Base-by-base conservation (phyloP, 2,113 vertebrate genomes). In the Lampris incognitus region DNA sequence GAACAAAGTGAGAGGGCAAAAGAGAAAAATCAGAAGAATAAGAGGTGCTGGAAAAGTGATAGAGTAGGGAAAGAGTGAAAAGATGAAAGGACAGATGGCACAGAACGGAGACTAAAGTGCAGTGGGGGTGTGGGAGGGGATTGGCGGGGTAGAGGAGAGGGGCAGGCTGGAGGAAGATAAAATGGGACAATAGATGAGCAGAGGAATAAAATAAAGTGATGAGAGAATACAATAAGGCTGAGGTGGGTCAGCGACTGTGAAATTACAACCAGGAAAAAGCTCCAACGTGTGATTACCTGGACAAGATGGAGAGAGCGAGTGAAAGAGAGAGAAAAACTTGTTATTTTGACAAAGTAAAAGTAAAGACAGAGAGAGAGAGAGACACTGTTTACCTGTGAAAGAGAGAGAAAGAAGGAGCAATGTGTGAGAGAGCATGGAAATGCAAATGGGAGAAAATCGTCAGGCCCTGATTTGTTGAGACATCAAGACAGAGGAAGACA, bases 231-330 rank as follows among this genome's bases (percentile, higher is more conserved):
- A 2, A 46, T 4, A 37, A 46, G 42, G 48, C 48, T 51, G 63
- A 70, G 46, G 67, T 61, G 52, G 66, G 76, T 72, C 62, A 50
- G 44, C 66, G 55, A 64, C 38, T 76, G 81, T 86, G 77, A 86
- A 81, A 90, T 83, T 56, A 73, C 70, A 76, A 60, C 50, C 49
- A 24, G 49, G 66, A 77, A 24, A 24, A 24, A 24, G 24, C 24
- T 24, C 24, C 24, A 24, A 24, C 24, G 24, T 24, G 24, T 76
- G 42, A 46, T 70, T 36, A 71, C 39, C 54, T 37, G 13, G 49
- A 52, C 37, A 46, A 10, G 40, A 61, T 56, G 11, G 42, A 49
- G 55, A 13, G 64, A 39, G 7, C 10, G 49, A 66, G 13, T 9
- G 36, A 66, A 9, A 74, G 50, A 7, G 52, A 44, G 56, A 59